Evolutionary conservation across 2,888 invertebrate species (phyloP).

Genomic region (Steinernema carpocapsae): DNA sequence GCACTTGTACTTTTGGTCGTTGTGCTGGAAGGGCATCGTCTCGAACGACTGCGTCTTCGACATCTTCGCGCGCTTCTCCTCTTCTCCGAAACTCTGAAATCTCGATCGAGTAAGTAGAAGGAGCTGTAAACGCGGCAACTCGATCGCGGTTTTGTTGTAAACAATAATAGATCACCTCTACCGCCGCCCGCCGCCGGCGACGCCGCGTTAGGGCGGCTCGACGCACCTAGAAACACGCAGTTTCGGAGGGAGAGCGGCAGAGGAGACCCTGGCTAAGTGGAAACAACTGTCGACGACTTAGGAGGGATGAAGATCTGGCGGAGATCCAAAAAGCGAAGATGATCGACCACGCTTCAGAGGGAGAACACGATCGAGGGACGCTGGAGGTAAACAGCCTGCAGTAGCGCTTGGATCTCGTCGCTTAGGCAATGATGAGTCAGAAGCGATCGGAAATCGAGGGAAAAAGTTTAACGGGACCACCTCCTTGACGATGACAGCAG

Average conservation of each 20-base stretch:
- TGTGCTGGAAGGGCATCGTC: conserved; percentile 39
- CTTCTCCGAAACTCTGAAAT: neutral
- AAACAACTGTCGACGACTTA: conserved; percentile 3
- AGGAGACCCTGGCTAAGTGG: conserved; percentile 17
- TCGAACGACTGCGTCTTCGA: conserved; percentile 35
- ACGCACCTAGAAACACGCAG: neutral
- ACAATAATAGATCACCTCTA: conserved; percentile 26
- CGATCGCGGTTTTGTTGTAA: conserved; percentile 30
- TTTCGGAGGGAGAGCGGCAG: neutral
- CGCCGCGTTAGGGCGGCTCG: neutral
- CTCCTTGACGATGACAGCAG: neutral
- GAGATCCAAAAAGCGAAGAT: neutral
- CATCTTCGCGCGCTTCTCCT: neutral
- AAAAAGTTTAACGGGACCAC: conserved; percentile 22
- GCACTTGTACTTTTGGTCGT: conserved; percentile 39
- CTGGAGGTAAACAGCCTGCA: neutral
- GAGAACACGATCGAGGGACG: neutral
- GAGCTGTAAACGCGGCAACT: conserved; percentile 5
- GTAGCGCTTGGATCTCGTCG: neutral
- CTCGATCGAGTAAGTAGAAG: neutral
- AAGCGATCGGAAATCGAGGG: neutral
- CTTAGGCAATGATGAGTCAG: neutral
- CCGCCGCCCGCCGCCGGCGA: neutral
- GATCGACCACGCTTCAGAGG: neutral
- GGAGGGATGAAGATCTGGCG: neutral